phyloP scores from a whole-genome alignment of 2,888 invertebrate species.

The Rhagonycha fulva region DNA sequence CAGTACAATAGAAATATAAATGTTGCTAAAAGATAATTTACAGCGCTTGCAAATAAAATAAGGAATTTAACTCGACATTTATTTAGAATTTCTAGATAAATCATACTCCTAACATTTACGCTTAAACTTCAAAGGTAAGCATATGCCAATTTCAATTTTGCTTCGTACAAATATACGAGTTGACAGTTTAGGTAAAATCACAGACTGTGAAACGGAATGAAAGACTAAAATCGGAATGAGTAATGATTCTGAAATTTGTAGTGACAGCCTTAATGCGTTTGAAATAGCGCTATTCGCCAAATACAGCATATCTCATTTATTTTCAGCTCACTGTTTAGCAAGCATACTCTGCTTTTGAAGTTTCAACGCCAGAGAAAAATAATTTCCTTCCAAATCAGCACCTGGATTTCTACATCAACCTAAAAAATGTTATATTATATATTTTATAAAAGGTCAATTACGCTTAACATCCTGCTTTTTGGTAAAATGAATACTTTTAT shows the following conservation, averaged over 20 bases:
- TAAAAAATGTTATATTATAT: constrained; percentile 20
- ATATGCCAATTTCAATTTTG: constrained; percentile 30
- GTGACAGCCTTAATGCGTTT: constrained; percentile 47
- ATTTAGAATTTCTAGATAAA: constrained; percentile 12
- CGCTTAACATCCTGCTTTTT: constrained; percentile 28
- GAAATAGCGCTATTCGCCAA: constrained; percentile 41
- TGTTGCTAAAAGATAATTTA: not conserved
- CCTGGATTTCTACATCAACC: constrained; percentile 32
- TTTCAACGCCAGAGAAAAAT: constrained; percentile 39
- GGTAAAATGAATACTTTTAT: constrained; percentile 23
- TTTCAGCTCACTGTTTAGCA: constrained; percentile 39
- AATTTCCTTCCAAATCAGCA: constrained; percentile 35
- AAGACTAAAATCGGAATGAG: constrained; percentile 42
- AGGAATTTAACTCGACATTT: not conserved
- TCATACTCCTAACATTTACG: constrained; percentile 20
- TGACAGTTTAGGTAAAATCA: constrained; percentile 35
- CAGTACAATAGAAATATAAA: not conserved
- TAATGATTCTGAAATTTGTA: constrained; percentile 48
- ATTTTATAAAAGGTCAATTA: constrained; percentile 28
- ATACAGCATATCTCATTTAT: constrained; percentile 44
- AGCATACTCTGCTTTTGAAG: constrained; percentile 41
- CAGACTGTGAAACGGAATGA: constrained; percentile 36
- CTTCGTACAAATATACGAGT: constrained; percentile 24
- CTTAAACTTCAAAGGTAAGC: constrained; percentile 29
- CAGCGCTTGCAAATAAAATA: not conserved